Evolutionary conservation across 1,140 invertebrate species (phyloP).

Genomic region (Limonius californicus): DNA sequence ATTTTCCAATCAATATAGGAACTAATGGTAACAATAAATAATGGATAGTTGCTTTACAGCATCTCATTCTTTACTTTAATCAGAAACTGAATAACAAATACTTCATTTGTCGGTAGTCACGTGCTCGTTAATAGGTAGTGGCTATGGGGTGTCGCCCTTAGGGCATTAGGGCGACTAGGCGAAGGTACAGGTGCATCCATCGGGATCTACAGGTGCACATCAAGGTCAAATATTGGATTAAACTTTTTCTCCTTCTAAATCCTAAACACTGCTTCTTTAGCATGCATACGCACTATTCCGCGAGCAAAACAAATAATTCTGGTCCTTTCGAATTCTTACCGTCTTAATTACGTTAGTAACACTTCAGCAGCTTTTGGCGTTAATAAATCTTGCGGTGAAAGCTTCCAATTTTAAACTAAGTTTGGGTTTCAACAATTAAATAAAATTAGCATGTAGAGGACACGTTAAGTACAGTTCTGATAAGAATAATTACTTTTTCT

Average conservation of each 20-base stretch:
- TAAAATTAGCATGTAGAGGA: too few species aligned
- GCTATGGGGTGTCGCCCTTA: background rate
- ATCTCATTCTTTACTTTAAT: too few species aligned
- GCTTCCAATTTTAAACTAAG: too few species aligned
- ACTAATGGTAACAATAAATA: too few species aligned
- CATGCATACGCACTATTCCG: background rate
- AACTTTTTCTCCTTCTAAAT: background rate
- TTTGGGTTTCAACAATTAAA: too few species aligned
- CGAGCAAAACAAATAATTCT: background rate
- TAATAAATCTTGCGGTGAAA: background rate
- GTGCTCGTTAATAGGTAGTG: background rate
- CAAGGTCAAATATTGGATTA: slow-evolving; percentile 9
- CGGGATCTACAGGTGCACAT: slow-evolving; percentile 3
- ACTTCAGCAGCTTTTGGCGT: background rate
- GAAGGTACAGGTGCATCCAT: background rate
- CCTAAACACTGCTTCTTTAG: background rate
- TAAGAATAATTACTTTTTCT: too few species aligned
- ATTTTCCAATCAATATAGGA: too few species aligned
- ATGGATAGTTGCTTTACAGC: too few species aligned
- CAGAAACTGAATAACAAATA: too few species aligned
- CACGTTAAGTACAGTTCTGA: too few species aligned
- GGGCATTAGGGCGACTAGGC: background rate
- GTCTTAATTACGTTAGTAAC: background rate
- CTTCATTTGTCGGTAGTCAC: too few species aligned
- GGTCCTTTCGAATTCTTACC: background rate